A percentile compares a stretch with the other conserved stretches of the same genome.
Conservation (phyloP, 2,797 vertebrate genomes). For the Vespertilio murinus region DNA sequence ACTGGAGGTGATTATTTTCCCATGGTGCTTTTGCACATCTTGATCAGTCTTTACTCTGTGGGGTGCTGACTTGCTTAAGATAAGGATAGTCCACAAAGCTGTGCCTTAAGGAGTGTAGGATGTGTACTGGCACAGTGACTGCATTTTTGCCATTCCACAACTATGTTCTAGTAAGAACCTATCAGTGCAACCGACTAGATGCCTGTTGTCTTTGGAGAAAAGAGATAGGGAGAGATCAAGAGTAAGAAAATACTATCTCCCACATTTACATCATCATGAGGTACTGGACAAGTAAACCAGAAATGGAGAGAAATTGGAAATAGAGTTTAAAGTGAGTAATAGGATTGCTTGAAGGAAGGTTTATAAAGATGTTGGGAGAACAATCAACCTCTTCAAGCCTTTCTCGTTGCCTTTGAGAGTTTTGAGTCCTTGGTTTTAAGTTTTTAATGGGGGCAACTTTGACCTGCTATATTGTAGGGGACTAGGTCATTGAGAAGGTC, state of each 20-base stretch:
- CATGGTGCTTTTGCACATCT: background rate
- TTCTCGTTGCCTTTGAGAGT: background rate
- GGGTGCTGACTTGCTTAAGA: background rate
- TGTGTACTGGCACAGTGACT: background rate
- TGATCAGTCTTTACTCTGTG: background rate
- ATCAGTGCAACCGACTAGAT: slow-evolving; percentile 45
- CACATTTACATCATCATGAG: too few species aligned
- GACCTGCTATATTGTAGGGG: background rate
- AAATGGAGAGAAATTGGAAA: slow-evolving; percentile 33
- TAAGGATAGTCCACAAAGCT: background rate
- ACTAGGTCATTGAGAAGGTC: background rate
- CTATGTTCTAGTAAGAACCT: slow-evolving; percentile 61
- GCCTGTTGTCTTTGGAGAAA: too few species aligned
- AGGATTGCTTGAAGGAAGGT: background rate
- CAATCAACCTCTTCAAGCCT: background rate
- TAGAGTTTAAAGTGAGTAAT: background rate
- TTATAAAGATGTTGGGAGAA: background rate
- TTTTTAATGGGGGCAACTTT: background rate
- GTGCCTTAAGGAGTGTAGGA: background rate
- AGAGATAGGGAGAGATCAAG: too few species aligned
- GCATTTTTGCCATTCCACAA: slow-evolving; percentile 13
- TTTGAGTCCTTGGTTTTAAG: slow-evolving; percentile 2
- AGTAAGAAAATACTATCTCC: background rate
- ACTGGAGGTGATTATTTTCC: background rate
- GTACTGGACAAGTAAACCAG: background rate